Percentiles rank a stretch among this genome's conserved stretches.
Conservation (phyloP, 2,888 invertebrate genomes). For the Tachina fera region DNA sequence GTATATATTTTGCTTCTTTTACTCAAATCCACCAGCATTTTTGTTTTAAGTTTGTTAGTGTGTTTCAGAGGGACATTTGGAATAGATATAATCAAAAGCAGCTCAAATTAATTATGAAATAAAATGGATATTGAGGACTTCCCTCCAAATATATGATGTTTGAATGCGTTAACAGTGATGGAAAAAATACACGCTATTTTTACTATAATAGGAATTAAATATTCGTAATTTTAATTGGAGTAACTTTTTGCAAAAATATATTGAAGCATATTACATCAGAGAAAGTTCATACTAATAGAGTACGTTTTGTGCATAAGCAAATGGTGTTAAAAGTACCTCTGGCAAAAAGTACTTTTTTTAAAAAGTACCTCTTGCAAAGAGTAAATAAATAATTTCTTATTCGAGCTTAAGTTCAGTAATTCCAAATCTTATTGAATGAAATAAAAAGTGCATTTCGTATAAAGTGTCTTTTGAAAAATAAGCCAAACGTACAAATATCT, state of each 20-base stretch:
- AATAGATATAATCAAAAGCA: slow-evolving; percentile 9
- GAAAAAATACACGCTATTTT: background rate
- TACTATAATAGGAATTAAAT: background rate
- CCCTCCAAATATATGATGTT: slow-evolving; percentile 41
- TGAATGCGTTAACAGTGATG: background rate
- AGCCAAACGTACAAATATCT: too few relatives aligned
- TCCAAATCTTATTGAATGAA: too few relatives aligned
- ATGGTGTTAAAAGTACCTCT: too few relatives aligned
- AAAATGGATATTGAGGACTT: slow-evolving; percentile 62
- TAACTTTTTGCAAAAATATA: background rate
- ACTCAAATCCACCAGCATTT: background rate
- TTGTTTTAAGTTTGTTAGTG: slow-evolving; percentile 1
- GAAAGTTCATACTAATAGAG: too few relatives aligned
- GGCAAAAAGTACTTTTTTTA: too few relatives aligned
- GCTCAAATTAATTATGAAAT: slow-evolving; percentile 49
- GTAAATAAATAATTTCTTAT: too few relatives aligned
- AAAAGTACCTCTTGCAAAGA: too few relatives aligned
- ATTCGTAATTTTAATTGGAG: background rate
- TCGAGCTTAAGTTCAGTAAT: too few relatives aligned
- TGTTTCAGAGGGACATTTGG: slow-evolving; percentile 2
- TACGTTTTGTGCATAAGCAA: too few relatives aligned
- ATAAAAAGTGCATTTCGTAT: too few relatives aligned
- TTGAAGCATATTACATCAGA: too few relatives aligned
- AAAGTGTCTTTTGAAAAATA: too few relatives aligned
- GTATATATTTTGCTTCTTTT: slow-evolving; percentile 13